Conservation (phyloP, 2,113 vertebrate genomes). For the Limnothrissa miodon region DNA sequence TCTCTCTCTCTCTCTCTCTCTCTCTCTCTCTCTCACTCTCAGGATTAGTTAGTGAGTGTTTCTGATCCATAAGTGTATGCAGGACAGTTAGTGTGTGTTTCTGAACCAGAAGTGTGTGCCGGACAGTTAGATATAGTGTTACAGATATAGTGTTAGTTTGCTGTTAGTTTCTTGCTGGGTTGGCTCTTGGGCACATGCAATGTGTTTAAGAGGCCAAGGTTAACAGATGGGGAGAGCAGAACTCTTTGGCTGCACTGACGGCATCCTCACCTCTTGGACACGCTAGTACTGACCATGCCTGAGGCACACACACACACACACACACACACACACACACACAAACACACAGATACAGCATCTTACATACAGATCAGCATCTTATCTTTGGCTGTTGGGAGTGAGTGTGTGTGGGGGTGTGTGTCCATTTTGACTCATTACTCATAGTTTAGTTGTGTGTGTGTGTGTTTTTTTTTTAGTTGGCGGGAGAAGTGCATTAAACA, state of each 20-base stretch:
- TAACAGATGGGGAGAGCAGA: neutral
- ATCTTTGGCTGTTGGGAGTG: neutral
- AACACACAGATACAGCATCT: no score
- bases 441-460: neutral
- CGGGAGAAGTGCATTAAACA: slow-evolving; percentile 39
- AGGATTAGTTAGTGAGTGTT: no score
- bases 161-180: neutral
- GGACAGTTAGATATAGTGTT: neutral
- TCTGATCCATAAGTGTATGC: neutral
- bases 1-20: no score
- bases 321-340: neutral
- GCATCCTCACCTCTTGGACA: neutral
- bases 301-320: neutral
- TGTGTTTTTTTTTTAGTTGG: neutral
- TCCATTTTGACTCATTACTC: neutral
- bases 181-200: neutral
- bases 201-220: neutral
- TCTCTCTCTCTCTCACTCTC: no score
- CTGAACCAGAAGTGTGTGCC: neutral
- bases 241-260: neutral
- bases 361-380: neutral
- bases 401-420: neutral
- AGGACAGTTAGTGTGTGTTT: slow-evolving; percentile 19
- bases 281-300: neutral
- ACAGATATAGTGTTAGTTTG: neutral